These are phyloP conservation scores for Drosophila histrio DNA, from an alignment of 2,888 invertebrate genomes.

Conservation along the genomic window DNA sequence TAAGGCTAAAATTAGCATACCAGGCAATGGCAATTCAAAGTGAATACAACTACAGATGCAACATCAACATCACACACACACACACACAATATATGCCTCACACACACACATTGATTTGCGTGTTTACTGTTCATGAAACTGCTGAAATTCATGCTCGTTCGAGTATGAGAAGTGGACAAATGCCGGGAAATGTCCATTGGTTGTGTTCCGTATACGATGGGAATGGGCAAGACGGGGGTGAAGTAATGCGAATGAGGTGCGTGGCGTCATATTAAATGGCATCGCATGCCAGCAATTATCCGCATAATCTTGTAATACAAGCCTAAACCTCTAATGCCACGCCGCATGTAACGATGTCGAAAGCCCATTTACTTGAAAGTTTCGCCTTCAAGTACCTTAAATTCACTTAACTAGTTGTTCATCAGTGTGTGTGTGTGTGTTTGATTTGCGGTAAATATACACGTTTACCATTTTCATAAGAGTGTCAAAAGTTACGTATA, in stretches of 20 bases:
- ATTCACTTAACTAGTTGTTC: slow-evolving; percentile 53
- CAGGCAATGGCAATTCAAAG: slow-evolving; percentile 52
- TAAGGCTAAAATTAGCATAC: slow-evolving; percentile 79
- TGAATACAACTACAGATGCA: slow-evolving; percentile 48
- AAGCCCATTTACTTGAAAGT: slow-evolving; percentile 55
- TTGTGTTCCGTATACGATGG: not conserved
- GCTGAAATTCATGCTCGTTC: slow-evolving; percentile 44
- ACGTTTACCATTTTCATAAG: slow-evolving; percentile 43
- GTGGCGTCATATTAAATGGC: slow-evolving; percentile 64
- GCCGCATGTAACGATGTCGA: slow-evolving; percentile 33
- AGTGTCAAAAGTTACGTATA: slow-evolving; percentile 41
- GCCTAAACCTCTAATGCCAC: slow-evolving; percentile 52
- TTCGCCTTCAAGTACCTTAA: slow-evolving; percentile 31
- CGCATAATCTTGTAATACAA: slow-evolving; percentile 78
- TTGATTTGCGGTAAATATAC: slow-evolving; percentile 36
- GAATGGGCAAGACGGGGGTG: not conserved
- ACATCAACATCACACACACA: slow-evolving; percentile 18
- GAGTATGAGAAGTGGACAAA: slow-evolving; percentile 45
- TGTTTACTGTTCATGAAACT: slow-evolving; percentile 66
- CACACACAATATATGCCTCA: not conserved
- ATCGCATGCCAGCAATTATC: slow-evolving; percentile 77
- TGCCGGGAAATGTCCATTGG: slow-evolving; percentile 27
- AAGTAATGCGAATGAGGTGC: slow-evolving; percentile 28
- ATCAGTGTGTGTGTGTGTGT: slow-evolving; percentile 4
- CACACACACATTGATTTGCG: slow-evolving; percentile 49